Evolutionary conservation across 2,888 invertebrate genomes (phyloP).

Genomic region (Phania funesta): DNA sequence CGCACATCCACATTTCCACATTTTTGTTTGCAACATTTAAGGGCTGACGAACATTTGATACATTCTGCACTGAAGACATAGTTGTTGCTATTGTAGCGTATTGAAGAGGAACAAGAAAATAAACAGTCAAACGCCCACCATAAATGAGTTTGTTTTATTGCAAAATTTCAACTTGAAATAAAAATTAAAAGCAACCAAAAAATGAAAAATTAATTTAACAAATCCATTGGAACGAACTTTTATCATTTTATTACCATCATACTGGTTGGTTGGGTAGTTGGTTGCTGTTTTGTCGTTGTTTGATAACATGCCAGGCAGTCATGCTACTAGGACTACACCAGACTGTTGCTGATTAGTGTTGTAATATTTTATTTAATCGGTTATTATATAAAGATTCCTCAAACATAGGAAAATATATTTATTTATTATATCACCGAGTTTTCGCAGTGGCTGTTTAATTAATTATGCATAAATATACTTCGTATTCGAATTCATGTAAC

Average conservation of each 20-base stretch:
- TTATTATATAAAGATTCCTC: not conserved
- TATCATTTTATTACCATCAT: constrained; percentile 64
- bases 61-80: constrained; percentile 30
- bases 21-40: constrained; percentile 30
- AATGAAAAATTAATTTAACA: constrained; percentile 46
- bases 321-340: constrained; percentile 31
- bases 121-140: constrained; percentile 63
- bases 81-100: constrained; percentile 19
- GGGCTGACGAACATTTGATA: constrained; percentile 23
- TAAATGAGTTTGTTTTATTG: constrained; percentile 61
- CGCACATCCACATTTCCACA: not conserved
- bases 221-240: constrained; percentile 48
- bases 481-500: not conserved
- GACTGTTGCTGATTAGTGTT: constrained; percentile 32
- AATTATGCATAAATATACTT: not conserved
- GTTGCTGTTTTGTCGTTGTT: constrained; percentile 3
- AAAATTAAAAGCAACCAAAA: constrained; percentile 26
- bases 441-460: not conserved
- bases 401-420: no score
- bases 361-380: constrained; percentile 6
- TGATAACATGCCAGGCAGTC: constrained; percentile 8
- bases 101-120: constrained; percentile 32
- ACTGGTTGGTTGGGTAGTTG: constrained; percentile 38
- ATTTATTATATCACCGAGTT: no score
- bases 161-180: constrained; percentile 50